Conservation (phyloP, 2,113 vertebrate genomes). For the Hemicordylus capensis region DNA sequence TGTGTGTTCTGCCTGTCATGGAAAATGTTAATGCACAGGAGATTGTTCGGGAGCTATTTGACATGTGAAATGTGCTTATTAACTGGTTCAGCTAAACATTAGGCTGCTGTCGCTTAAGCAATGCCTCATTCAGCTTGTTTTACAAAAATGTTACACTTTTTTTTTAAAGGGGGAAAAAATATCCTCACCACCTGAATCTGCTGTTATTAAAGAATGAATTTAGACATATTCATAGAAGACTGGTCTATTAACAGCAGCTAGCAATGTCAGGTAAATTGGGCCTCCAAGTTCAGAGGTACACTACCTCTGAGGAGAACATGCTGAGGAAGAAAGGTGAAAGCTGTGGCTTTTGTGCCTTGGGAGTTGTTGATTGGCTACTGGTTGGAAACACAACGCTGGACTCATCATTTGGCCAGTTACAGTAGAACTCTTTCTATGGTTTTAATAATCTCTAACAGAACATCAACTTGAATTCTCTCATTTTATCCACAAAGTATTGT, state of each 20-base stretch:
- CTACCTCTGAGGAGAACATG: background rate
- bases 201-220: background rate
- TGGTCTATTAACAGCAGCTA: background rate
- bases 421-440: background rate
- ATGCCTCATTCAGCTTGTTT: background rate
- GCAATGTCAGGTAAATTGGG: background rate
- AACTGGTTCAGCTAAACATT: conserved; percentile 24
- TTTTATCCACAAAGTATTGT: background rate
- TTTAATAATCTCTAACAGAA: background rate
- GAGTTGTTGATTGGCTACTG: background rate
- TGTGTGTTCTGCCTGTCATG: background rate
- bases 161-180: background rate
- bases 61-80: conserved; percentile 14
- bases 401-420: background rate
- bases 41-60: conserved; percentile 11
- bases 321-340: background rate
- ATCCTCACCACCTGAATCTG: background rate
- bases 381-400: background rate
- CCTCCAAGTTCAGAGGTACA: background rate
- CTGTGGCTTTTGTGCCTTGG: no score
- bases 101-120: background rate
- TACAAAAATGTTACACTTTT: background rate
- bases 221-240: background rate
- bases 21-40: background rate
- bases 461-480: background rate